Conservation (phyloP, 2,797 vertebrate genomes). For the Mycteria americana region DNA sequence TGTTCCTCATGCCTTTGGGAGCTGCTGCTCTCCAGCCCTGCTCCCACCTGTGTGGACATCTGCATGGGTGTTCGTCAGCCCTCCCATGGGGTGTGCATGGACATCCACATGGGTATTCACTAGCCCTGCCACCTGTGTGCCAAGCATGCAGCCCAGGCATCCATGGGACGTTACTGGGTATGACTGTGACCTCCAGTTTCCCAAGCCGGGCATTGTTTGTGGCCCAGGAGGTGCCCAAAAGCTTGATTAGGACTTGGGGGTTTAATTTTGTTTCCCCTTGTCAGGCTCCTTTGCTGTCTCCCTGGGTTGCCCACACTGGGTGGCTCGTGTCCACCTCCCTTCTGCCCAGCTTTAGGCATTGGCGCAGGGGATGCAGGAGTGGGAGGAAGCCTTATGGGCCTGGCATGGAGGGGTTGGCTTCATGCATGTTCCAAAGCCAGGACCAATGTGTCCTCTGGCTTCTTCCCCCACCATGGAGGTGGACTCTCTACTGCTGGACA, state of each 20-base stretch:
- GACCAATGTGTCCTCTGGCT: neutral
- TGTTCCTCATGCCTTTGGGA: neutral
- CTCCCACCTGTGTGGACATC: fast-evolving
- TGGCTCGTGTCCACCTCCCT: neutral
- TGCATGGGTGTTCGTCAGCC: neutral
- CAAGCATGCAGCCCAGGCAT: neutral
- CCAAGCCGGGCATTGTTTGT: neutral
- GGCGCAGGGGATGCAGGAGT: neutral
- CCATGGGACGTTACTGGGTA: neutral
- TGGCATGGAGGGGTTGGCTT: neutral
- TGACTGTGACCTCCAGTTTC: neutral
- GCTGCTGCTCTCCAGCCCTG: neutral
- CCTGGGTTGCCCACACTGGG: neutral
- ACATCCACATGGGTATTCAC: neutral
- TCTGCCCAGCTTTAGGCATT: neutral
- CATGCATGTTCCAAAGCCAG: neutral
- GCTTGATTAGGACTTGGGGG: neutral
- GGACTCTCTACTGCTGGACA: neutral
- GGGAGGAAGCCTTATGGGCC: neutral
- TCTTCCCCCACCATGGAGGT: fast-evolving
- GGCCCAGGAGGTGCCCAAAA: neutral
- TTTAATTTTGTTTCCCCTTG: neutral
- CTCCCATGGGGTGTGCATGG: fast-evolving
- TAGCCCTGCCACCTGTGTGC: fast-evolving
- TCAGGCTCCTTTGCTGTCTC: neutral